phyloP scores from a whole-genome alignment of 1,140 invertebrate species.

The Stegodyphus dumicola region DNA sequence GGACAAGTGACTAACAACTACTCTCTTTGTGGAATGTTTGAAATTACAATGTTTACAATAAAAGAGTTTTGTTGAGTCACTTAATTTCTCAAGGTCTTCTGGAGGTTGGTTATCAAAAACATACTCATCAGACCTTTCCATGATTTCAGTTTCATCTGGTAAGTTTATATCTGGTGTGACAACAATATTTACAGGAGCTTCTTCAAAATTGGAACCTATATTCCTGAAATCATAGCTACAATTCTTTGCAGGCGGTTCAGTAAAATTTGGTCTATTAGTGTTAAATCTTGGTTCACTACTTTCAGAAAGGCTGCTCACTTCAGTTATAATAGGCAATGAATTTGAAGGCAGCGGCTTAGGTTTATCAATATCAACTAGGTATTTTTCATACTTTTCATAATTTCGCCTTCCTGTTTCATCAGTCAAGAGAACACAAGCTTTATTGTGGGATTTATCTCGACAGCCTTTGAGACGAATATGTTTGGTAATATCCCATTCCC shows the following conservation, averaged over 20 bases:
- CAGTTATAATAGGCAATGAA: background rate
- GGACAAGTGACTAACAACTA: constrained; percentile 73
- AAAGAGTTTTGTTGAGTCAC: constrained; percentile 61
- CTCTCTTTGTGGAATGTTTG: constrained; percentile 75
- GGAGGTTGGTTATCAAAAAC: constrained; percentile 60
- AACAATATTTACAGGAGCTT: constrained; percentile 59
- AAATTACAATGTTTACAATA: constrained; percentile 63
- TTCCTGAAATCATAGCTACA: constrained; percentile 54
- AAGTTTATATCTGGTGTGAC: constrained; percentile 62
- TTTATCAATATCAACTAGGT: constrained; percentile 56
- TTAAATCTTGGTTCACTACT: background rate
- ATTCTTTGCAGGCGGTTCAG: constrained; percentile 16
- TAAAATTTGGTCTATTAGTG: background rate
- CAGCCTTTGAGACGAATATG: constrained; percentile 88
- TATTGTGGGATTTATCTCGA: constrained; percentile 81
- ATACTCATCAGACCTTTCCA: constrained; percentile 9
- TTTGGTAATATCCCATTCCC: constrained; percentile 96
- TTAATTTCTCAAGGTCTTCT: constrained; percentile 34
- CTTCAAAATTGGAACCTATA: constrained; percentile 56
- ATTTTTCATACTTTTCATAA: constrained; percentile 88
- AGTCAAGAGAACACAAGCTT: constrained; percentile 84
- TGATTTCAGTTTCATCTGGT: constrained; percentile 58
- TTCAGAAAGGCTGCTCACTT: background rate
- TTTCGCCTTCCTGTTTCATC: constrained; percentile 90
- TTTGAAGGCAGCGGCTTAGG: background rate